These are phyloP conservation scores for Drosophila funebris DNA, from an alignment of 1,140 invertebrate species.

Conservation along the genomic window DNA sequence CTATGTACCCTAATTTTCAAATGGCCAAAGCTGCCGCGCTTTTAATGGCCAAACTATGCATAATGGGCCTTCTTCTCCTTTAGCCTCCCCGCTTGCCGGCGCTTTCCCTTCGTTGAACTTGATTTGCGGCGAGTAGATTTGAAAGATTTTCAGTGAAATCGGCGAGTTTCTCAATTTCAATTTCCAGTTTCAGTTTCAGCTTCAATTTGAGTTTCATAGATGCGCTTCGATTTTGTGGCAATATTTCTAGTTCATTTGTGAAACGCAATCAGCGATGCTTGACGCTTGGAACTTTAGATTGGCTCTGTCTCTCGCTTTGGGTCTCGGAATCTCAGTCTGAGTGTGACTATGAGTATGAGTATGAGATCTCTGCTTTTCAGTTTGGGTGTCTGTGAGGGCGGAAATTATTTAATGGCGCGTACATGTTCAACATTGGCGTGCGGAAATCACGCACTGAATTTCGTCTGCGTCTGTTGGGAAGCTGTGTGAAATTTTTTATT, in stretches of 20 bases:
- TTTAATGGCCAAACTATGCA: constrained; percentile 71
- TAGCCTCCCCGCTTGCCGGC: not conserved
- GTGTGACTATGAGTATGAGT: not conserved
- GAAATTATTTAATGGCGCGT: constrained; percentile 82
- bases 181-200: constrained; percentile 48
- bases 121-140: not conserved
- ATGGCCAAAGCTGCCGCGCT: constrained; percentile 33
- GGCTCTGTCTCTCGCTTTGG: constrained; percentile 6
- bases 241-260: constrained; percentile 77
- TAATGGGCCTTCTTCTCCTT: constrained; percentile 36
- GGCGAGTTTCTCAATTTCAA: constrained; percentile 65
- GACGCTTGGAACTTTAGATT: constrained; percentile 37
- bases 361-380: not conserved
- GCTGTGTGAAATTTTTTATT: constrained; percentile 72
- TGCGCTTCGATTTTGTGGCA: constrained; percentile 49
- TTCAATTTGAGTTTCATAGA: constrained; percentile 45
- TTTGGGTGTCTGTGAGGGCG: constrained; percentile 50
- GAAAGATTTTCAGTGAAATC: constrained; percentile 64
- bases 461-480: constrained; percentile 53
- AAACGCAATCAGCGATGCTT: constrained; percentile 68
- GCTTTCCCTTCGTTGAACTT: not conserved
- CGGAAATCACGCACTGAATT: constrained; percentile 76
- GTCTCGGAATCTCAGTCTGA: not conserved
- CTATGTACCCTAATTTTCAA: constrained; percentile 80
- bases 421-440: constrained; percentile 63